Evolutionary conservation across 2,797 vertebrate species (phyloP).

Genomic region (Syndactyla subalaris): DNA sequence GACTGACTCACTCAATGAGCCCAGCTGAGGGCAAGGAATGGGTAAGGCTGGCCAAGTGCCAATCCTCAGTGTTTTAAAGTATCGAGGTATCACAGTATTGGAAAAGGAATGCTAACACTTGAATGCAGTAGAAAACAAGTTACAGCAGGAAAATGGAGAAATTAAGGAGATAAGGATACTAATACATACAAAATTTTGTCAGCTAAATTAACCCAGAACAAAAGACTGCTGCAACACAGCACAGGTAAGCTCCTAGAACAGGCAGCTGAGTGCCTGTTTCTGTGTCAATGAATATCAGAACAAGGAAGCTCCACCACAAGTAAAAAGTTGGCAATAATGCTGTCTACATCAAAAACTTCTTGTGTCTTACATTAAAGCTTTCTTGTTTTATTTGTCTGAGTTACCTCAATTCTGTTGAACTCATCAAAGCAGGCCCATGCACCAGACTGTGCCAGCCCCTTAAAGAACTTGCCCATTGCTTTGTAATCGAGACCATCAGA

Average conservation of each 20-base stretch:
- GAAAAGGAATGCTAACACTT: not conserved
- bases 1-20: not conserved
- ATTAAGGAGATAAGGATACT: not conserved
- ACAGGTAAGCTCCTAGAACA: not conserved
- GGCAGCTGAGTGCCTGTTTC: not conserved
- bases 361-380: not conserved
- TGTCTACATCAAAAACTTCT: not conserved
- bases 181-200: not conserved
- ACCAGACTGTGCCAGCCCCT: conserved; percentile 91
- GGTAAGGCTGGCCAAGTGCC: not conserved
- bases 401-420: conserved; percentile 95
- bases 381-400: not conserved
- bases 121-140: not conserved
- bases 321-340: not conserved
- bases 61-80: not conserved
- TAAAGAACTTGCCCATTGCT: conserved; percentile 98
- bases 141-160: not conserved
- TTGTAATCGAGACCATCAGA: conserved; percentile 95
- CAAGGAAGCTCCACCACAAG: not conserved
- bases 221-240: not conserved
- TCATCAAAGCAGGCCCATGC: conserved; percentile 97
- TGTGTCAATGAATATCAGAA: not conserved
- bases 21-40: not conserved
- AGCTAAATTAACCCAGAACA: not conserved
- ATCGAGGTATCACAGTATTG: not conserved